Evolutionary conservation across 2,888 invertebrate genomes (phyloP).

Genomic region (Campaea margaritaria): DNA sequence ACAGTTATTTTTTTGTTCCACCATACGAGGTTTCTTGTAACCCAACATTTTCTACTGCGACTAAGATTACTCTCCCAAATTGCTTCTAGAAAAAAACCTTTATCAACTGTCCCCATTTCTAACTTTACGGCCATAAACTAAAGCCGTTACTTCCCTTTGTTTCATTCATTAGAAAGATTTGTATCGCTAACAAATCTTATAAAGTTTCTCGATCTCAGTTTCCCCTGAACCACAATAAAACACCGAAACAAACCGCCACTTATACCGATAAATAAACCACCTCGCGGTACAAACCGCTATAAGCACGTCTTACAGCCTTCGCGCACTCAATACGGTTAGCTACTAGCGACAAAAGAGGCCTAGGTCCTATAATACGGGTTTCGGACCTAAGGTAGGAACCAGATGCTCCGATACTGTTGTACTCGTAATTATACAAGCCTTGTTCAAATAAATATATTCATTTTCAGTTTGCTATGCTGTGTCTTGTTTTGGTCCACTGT

Average conservation of each 20-base stretch:
- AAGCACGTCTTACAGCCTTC: background rate
- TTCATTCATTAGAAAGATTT: conserved; percentile 35
- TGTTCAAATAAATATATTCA: too few species aligned
- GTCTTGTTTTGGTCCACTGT: too few species aligned
- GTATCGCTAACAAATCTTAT: conserved; percentile 38
- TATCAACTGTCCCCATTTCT: conserved; percentile 26
- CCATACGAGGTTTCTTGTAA: background rate
- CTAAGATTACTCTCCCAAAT: background rate
- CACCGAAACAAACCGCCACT: conserved; percentile 24
- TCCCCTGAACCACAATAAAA: conserved; percentile 27
- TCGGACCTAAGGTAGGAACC: too few species aligned
- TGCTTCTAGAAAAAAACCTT: conserved; percentile 15
- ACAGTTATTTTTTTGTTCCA: too few species aligned
- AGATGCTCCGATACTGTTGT: too few species aligned
- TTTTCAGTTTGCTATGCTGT: too few species aligned
- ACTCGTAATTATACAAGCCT: too few species aligned
- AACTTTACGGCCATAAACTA: conserved; percentile 31
- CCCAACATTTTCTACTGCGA: background rate
- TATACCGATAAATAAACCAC: conserved; percentile 18
- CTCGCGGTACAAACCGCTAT: conserved; percentile 10
- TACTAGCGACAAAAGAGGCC: background rate
- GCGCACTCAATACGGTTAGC: conserved; percentile 1
- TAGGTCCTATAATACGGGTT: too few species aligned
- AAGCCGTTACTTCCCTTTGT: conserved; percentile 30
- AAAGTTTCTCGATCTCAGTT: conserved; percentile 31